Evolutionary conservation across 2,797 vertebrate genomes (phyloP).

Genomic region (Silurus aristotelis): DNA sequence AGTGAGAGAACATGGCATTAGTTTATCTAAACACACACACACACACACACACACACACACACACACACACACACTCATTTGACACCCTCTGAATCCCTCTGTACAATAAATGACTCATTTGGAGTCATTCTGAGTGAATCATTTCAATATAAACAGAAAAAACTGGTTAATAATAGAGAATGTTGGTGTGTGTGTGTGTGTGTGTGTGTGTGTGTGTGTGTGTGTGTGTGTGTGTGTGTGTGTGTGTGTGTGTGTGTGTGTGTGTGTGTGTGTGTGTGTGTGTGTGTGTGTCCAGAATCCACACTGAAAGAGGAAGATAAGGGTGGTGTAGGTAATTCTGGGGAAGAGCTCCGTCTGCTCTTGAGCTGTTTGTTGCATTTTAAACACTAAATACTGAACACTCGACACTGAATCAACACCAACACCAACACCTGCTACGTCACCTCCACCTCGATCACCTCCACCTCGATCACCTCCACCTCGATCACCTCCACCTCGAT

Average conservation of each 20-base stretch:
- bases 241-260: neutral
- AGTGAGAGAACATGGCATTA: neutral
- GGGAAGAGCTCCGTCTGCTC: slow-evolving; percentile 43
- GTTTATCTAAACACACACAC: neutral
- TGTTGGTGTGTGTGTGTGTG: neutral
- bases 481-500: too few species aligned
- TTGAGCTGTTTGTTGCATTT: slow-evolving; percentile 46
- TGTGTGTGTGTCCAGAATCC: slow-evolving; percentile 35
- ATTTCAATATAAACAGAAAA: neutral
- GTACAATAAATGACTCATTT: neutral
- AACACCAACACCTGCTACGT: too few species aligned
- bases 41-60: too few species aligned
- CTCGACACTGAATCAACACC: too few species aligned
- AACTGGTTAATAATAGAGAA: neutral
- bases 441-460: too few species aligned
- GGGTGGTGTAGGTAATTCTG: slow-evolving; percentile 27
- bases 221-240: neutral
- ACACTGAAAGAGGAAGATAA: slow-evolving; percentile 52
- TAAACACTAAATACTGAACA: slow-evolving; percentile 24
- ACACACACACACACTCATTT: too few species aligned
- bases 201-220: neutral
- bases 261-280: neutral
- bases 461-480: too few species aligned
- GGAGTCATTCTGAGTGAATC: neutral
- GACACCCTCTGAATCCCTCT: neutral